Percentiles rank a stretch among this genome's conserved stretches.
Evolutionary conservation across 2,113 vertebrate genomes (phyloP).

Genomic region (Callorhinus ursinus): DNA sequence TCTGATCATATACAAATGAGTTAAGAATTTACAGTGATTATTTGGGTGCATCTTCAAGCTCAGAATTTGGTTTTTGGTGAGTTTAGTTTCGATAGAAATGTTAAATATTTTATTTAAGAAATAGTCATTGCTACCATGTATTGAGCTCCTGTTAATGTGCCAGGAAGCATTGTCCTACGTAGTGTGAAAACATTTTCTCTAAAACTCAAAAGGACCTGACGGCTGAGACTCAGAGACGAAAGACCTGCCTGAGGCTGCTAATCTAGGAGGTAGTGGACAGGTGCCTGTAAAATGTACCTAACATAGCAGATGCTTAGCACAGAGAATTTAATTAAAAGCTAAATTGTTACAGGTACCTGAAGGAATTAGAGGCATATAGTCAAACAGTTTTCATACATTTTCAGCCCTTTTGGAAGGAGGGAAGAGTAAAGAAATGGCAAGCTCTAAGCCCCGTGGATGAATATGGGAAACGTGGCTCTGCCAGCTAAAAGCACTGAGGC

Average conservation of each 20-base stretch:
- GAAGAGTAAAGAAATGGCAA: neutral
- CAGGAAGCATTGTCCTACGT: neutral
- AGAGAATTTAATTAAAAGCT: neutral
- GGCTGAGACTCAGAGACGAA: neutral
- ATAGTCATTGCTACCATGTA: neutral
- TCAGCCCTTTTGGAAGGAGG: neutral
- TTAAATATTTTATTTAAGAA: neutral
- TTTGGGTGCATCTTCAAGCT: slow-evolving; percentile 6
- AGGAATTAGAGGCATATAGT: neutral
- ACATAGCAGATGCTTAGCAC: neutral
- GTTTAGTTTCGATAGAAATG: neutral
- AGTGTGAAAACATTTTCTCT: neutral
- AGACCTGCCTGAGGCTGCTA: neutral
- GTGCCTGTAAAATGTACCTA: neutral
- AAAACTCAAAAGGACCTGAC: neutral
- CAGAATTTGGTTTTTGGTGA: neutral
- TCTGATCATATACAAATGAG: neutral
- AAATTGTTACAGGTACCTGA: neutral
- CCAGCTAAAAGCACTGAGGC: neutral
- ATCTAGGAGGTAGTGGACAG: neutral
- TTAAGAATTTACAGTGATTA: slow-evolving; percentile 10
- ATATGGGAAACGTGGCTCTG: neutral
- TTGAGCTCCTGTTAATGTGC: neutral
- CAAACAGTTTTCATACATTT: neutral
- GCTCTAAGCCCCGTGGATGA: neutral